Conservation (phyloP, 2,888 invertebrate genomes). For the Eudasyphora cyanicolor region DNA sequence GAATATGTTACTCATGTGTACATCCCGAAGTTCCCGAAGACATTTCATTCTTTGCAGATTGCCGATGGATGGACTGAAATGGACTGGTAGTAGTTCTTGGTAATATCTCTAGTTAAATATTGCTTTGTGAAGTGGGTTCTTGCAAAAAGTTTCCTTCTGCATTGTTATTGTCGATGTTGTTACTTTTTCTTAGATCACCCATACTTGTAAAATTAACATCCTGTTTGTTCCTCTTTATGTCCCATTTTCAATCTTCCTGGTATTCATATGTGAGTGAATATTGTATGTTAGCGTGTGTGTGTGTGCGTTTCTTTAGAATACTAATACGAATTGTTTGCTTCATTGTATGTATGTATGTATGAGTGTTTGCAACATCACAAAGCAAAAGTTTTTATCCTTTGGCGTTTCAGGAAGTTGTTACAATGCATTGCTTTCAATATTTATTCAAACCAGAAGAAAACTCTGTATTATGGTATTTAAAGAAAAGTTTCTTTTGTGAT, state of each 20-base stretch:
- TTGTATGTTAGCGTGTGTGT: neutral
- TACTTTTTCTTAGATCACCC: slow-evolving; percentile 46
- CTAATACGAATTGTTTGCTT: neutral
- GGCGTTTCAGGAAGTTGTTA: slow-evolving; percentile 63
- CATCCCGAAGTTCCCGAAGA: slow-evolving; percentile 13
- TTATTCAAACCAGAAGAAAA: slow-evolving; percentile 29
- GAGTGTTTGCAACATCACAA: slow-evolving; percentile 50
- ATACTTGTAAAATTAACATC: slow-evolving; percentile 62
- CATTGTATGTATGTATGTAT: neutral
- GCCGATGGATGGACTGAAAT: no score
- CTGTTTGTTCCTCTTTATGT: slow-evolving; percentile 70
- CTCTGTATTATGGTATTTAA: slow-evolving; percentile 18
- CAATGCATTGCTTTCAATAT: slow-evolving; percentile 56
- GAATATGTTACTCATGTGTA: neutral
- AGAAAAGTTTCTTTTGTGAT: neutral
- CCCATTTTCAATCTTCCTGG: slow-evolving; percentile 33
- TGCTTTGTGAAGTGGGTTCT: slow-evolving; percentile 51
- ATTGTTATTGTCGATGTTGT: slow-evolving; percentile 33
- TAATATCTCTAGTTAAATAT: slow-evolving; percentile 50
- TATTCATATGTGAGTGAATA: slow-evolving; percentile 24
- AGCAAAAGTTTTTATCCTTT: slow-evolving; percentile 66
- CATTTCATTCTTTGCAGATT: slow-evolving; percentile 34
- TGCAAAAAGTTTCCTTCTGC: slow-evolving; percentile 37
- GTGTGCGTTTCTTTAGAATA: slow-evolving; percentile 10
- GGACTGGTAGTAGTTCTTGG: neutral